Evolutionary conservation across 1,140 invertebrate species (phyloP).

Genomic region (Reticulitermes speratus): DNA sequence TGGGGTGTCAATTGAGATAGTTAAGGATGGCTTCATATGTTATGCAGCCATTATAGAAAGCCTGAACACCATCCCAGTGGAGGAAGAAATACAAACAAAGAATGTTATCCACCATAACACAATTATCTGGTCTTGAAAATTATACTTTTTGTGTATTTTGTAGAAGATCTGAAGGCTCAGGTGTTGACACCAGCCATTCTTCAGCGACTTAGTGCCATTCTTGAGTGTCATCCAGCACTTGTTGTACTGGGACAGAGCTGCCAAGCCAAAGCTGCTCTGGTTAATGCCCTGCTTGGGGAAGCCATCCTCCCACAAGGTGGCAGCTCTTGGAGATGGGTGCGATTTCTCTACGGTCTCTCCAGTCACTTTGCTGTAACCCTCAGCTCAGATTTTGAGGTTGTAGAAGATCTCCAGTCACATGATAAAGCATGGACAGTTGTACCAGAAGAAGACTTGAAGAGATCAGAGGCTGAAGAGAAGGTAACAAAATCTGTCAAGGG

Average conservation of each 20-base stretch:
- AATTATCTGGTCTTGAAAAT: too few species aligned
- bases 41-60: too few species aligned
- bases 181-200: conserved; percentile 20
- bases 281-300: conserved; percentile 54
- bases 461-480: conserved; percentile 41
- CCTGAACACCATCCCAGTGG: too few species aligned
- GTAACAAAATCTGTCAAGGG: conserved; percentile 12
- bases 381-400: conserved; percentile 51
- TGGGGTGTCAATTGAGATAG: too few species aligned
- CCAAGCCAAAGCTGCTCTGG: conserved; percentile 51
- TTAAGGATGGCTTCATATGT: too few species aligned
- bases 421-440: conserved; percentile 48
- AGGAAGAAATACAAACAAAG: too few species aligned
- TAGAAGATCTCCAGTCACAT: conserved; percentile 50
- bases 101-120: too few species aligned
- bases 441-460: conserved; percentile 48
- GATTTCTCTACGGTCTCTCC: conserved; percentile 50
- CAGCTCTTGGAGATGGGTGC: conserved; percentile 47
- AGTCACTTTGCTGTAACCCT: conserved; percentile 47
- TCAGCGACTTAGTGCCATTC: not conserved
- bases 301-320: conserved; percentile 47
- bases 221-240: conserved; percentile 35
- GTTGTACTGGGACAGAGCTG: conserved; percentile 53
- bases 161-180: conserved; percentile 28
- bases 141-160: not conserved